phyloP scores from a whole-genome alignment of 2,888 invertebrate species.

The Timandra comae region DNA sequence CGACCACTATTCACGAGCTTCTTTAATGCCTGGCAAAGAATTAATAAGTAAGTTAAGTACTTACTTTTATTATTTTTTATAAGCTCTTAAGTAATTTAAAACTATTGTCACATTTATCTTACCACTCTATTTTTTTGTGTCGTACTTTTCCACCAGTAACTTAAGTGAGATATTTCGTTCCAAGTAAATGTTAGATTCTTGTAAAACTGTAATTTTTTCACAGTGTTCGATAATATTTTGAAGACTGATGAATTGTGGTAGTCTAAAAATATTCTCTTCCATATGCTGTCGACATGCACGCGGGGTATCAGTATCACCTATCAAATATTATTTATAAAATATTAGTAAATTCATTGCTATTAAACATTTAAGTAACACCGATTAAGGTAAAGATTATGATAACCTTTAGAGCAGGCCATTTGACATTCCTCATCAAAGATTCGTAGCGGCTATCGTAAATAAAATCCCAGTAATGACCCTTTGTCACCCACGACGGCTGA shows the following conservation, averaged over 20 bases:
- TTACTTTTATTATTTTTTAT: too few species aligned
- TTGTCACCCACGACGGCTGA: conserved; percentile 49
- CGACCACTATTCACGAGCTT: conserved; percentile 86
- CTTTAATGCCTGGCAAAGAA: conserved; percentile 80
- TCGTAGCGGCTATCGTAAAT: conserved; percentile 61
- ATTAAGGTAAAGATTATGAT: too few species aligned
- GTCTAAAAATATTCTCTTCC: conserved; percentile 50
- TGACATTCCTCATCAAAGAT: conserved; percentile 53
- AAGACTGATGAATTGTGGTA: conserved; percentile 48
- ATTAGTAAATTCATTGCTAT: too few species aligned
- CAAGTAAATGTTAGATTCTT: conserved; percentile 55
- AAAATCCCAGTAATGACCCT: conserved; percentile 50
- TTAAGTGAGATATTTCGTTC: conserved; percentile 65
- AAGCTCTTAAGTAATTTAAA: too few species aligned
- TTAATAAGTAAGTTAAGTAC: neutral
- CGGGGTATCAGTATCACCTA: conserved; percentile 60
- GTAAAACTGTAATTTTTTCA: conserved; percentile 64
- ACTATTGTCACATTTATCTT: too few species aligned
- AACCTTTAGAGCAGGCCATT: conserved; percentile 63
- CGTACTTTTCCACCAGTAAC: conserved; percentile 56
- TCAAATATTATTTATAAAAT: too few species aligned
- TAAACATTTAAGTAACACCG: too few species aligned
- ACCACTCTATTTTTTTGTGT: conserved; percentile 49
- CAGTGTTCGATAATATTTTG: conserved; percentile 51
- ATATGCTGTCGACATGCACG: conserved; percentile 51